Evolutionary conservation across 2,113 vertebrate genomes (phyloP), one percentile per base, ranked within the genome.

Genomic region (Rostratula benghalensis): DNA sequence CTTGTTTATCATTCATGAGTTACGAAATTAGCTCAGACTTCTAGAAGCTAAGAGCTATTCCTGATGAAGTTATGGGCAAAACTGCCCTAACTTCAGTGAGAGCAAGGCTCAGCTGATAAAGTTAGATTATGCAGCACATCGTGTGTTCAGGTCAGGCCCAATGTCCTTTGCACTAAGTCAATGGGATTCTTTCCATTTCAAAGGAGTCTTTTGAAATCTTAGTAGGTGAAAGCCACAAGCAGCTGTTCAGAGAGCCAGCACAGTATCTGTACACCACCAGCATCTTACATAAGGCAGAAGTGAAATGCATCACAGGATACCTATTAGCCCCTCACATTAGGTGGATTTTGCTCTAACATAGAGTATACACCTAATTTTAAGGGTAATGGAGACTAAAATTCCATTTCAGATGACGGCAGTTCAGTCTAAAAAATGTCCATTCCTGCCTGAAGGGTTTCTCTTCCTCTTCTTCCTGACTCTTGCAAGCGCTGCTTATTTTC

Each of bases 181-280:
- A 11, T 64, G 75, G 54, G 28, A 93, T 95, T 86, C 45, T 89
- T 95, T 83, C 89, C 56, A 61, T 89, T 90, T 84, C 69, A 60
- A 17, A 53, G 53, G 69, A 68, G 45, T 39, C 61, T 81, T 37
- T 56, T 86, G 85, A 94, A 67, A 64, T 83, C 48, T 77, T 41
- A 39, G 60, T 22, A 71, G 77, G 43, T 82, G 73, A 79, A 79
- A 64, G 60, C 86, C 56, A 31, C 41, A 39, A 60, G 60, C 80
- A 94, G 80, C 95, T 93, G 80, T 48, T 63, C n/a, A 54, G 79
- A 48, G 39, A 57, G 22, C 19, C 76, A 46, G 54, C 19, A 4
- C 37, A 27, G 46, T 64, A 8, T 33, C 69, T 64, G 46, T 59
- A 56, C 18, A 30, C 46, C 60, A 76, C 41, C 19, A 53, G 8